phyloP scores from a whole-genome alignment of 64 coral and sea anemone genomes.

The Montipora sp. region DNA sequence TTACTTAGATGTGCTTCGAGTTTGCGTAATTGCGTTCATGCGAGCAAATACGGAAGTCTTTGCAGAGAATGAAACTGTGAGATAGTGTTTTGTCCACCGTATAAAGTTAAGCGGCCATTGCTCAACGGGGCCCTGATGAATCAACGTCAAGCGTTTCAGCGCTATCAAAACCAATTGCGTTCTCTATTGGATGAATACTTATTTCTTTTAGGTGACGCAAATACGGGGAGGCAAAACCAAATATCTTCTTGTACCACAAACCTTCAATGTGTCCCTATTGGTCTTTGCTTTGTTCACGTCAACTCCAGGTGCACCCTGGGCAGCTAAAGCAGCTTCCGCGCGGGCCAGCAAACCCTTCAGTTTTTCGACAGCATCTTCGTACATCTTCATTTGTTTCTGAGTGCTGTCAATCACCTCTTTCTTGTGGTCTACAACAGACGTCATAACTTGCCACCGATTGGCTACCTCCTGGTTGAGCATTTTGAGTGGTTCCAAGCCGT shows the following conservation, averaged over 20 bases:
- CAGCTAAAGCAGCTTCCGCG: slow-evolving; percentile 63
- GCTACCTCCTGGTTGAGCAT: slow-evolving; percentile 77
- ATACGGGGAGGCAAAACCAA: too few relatives aligned
- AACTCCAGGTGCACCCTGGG: slow-evolving; percentile 44
- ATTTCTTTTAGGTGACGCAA: too few relatives aligned
- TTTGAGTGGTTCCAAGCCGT: slow-evolving; percentile 83
- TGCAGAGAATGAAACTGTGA: too few relatives aligned
- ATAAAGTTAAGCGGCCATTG: too few relatives aligned
- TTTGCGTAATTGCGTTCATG: too few relatives aligned
- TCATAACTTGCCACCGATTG: slow-evolving; percentile 91
- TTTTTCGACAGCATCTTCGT: slow-evolving; percentile 66
- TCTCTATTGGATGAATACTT: too few relatives aligned
- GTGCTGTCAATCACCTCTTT: slow-evolving; percentile 73
- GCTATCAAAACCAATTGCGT: too few relatives aligned
- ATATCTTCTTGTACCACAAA: slow-evolving; percentile 1
- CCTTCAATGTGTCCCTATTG: slow-evolving; percentile 87
- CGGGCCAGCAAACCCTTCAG: slow-evolving; percentile 56
- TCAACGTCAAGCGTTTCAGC: too few relatives aligned
- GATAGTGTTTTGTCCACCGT: too few relatives aligned
- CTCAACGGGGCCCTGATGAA: too few relatives aligned
- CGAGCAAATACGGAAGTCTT: too few relatives aligned
- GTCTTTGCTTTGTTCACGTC: slow-evolving; percentile 75
- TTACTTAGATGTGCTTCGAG: too few relatives aligned
- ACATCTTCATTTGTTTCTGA: slow-evolving; percentile 67
- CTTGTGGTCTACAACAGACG: slow-evolving; percentile 70